A percentile compares a stretch with the other conserved stretches of the same genome.
Conservation (phyloP, 1,140 invertebrate species). For the Oryzaephilus surinamensis region DNA sequence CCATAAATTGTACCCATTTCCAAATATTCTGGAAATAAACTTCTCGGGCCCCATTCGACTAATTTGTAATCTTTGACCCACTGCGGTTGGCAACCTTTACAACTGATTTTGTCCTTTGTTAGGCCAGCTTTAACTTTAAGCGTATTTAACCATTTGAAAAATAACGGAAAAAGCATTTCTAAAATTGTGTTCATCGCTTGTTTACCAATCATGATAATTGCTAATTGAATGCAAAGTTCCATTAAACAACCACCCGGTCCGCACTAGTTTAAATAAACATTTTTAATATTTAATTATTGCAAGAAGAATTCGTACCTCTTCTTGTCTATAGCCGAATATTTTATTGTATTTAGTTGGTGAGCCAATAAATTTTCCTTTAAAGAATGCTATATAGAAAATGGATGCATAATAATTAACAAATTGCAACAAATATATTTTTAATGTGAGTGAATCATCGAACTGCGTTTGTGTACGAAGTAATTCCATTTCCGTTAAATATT, state of each 20-base stretch:
- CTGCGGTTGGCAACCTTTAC: constrained; percentile 37
- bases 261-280: constrained; percentile 41
- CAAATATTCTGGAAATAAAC: constrained; percentile 92
- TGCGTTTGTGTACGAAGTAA: constrained; percentile 91
- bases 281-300: background rate
- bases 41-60: constrained; percentile 77
- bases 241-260: constrained; percentile 82
- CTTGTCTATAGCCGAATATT: constrained; percentile 67
- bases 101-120: constrained; percentile 22
- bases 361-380: constrained; percentile 90
- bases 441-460: constrained; percentile 92
- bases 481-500: constrained; percentile 91
- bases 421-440: constrained; percentile 96
- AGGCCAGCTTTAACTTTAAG: constrained; percentile 46
- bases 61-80: constrained; percentile 91
- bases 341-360: constrained; percentile 68
- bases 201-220: constrained; percentile 94
- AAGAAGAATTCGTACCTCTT: constrained; percentile 52
- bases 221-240: constrained; percentile 85
- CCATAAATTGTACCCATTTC: constrained; percentile 75
- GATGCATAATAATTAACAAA: constrained; percentile 99
- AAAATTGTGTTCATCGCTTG: constrained; percentile 87
- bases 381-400: constrained; percentile 97
- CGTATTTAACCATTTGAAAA: constrained; percentile 63
- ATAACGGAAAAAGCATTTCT: constrained; percentile 63